These are phyloP conservation scores for Ptilonorhynchus violaceus DNA, from an alignment of 2,113 vertebrate genomes.

Conservation along the genomic window DNA sequence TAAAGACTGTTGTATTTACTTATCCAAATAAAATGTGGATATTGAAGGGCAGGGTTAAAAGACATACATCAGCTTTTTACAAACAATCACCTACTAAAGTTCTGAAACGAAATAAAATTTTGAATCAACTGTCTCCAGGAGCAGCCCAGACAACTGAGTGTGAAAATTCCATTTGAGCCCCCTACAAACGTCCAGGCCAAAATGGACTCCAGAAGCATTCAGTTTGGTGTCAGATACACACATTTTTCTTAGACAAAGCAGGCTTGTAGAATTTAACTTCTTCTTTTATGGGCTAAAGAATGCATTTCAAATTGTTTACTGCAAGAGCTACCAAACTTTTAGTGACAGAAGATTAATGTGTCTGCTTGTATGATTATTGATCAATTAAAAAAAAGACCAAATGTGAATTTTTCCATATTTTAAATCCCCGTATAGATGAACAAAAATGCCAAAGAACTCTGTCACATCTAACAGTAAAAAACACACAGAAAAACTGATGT, in stretches of 20 bases:
- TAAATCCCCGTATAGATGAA: neutral
- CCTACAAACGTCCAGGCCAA: neutral
- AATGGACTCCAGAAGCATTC: neutral
- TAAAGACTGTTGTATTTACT: neutral
- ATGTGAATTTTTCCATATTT: neutral
- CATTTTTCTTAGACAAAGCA: neutral
- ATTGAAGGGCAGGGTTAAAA: neutral
- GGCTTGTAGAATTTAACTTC: neutral
- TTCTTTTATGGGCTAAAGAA: neutral
- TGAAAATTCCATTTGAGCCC: neutral
- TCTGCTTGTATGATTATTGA: neutral
- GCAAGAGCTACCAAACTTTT: neutral
- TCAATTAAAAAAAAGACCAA: neutral
- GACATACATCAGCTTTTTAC: neutral
- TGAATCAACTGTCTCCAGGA: neutral
- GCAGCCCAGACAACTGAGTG: neutral
- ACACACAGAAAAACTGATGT: neutral
- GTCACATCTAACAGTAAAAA: neutral
- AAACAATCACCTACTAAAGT: neutral
- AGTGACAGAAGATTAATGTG: neutral
- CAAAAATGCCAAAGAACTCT: neutral
- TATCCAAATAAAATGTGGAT: neutral
- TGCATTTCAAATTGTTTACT: neutral
- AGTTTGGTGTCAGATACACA: neutral
- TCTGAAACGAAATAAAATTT: neutral